A percentile compares a stretch with the other conserved stretches of the same genome.
These are phyloP conservation scores for Pachypanchax playfairii DNA, from an alignment of 2,113 vertebrate genomes.

Conservation along the genomic window DNA sequence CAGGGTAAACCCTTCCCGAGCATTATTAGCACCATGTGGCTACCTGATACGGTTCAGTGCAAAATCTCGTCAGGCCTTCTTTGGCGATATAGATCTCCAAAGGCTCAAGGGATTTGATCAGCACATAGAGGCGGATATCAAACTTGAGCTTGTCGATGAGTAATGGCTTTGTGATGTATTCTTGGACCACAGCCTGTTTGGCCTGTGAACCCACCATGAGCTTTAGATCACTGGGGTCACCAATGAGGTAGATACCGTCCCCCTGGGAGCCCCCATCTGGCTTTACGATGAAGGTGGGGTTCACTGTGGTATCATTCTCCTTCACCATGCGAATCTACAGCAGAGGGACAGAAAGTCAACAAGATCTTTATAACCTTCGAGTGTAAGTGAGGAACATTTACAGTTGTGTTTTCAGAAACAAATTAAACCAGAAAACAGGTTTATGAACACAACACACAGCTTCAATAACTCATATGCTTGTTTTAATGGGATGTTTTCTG, in stretches of 20 bases:
- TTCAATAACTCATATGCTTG: too few relatives aligned
- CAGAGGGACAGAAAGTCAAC: not conserved
- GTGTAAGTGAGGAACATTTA: not conserved
- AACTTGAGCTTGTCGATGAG: constrained; percentile 97
- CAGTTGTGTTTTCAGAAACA: not conserved
- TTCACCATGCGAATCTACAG: constrained; percentile 86
- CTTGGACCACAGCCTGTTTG: constrained; percentile 92
- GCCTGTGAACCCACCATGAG: constrained; percentile 79
- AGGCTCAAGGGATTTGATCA: constrained; percentile 92
- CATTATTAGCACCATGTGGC: not conserved
- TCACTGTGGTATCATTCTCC: constrained; percentile 83
- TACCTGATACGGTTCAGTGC: constrained; percentile 94
- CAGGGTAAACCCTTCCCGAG: not conserved
- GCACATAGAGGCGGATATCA: constrained; percentile 95
- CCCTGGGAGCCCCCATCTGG: constrained; percentile 96
- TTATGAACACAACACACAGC: too few relatives aligned
- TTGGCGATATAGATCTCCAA: constrained; percentile 97
- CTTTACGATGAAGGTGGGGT: constrained; percentile 94
- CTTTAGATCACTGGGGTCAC: constrained; percentile 87
- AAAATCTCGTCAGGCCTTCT: constrained; percentile 96
- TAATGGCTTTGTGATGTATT: constrained; percentile 92
- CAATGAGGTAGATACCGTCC: constrained; percentile 98
- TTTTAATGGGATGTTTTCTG: too few relatives aligned
- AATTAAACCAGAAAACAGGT: not conserved
- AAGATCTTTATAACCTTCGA: not conserved